These are phyloP conservation scores for Cryptus armator DNA, from an alignment of 2,888 invertebrate species.

Conservation along the genomic window DNA sequence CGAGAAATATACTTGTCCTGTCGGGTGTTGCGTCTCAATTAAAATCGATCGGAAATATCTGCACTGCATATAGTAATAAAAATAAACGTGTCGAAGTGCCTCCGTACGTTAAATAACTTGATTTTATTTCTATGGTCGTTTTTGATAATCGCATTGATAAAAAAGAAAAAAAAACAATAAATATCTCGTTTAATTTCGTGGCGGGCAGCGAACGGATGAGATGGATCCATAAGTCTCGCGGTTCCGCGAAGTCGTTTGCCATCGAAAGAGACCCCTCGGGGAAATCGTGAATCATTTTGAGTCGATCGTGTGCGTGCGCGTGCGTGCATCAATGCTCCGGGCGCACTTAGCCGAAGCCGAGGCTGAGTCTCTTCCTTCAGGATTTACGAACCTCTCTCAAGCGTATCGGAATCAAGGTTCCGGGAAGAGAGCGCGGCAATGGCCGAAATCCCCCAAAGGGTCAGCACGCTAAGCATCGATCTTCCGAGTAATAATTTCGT, in stretches of 20 bases:
- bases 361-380: constrained; percentile 6
- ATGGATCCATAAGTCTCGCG: constrained; percentile 19
- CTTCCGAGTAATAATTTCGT: constrained; percentile 2
- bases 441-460: constrained; percentile 44
- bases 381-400: constrained; percentile 50
- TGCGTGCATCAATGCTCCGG: constrained; percentile 34
- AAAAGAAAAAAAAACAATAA: too few relatives aligned
- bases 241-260: constrained; percentile 63
- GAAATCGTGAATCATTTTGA: constrained; percentile 69
- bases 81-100: background rate
- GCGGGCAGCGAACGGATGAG: background rate
- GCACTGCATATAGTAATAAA: background rate
- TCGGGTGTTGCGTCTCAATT: background rate
- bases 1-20: too few relatives aligned
- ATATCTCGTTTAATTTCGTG: background rate
- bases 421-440: constrained; percentile 47
- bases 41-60: background rate
- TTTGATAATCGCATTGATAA: background rate
- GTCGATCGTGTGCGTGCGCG: constrained; percentile 49
- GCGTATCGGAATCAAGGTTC: constrained; percentile 62
- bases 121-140: background rate
- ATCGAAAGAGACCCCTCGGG: constrained; percentile 60
- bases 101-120: background rate
- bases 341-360: constrained; percentile 40
- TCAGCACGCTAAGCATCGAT: constrained; percentile 35